Conservation (phyloP, 2,888 invertebrate genomes). For the Drosophila paramelanica region DNA sequence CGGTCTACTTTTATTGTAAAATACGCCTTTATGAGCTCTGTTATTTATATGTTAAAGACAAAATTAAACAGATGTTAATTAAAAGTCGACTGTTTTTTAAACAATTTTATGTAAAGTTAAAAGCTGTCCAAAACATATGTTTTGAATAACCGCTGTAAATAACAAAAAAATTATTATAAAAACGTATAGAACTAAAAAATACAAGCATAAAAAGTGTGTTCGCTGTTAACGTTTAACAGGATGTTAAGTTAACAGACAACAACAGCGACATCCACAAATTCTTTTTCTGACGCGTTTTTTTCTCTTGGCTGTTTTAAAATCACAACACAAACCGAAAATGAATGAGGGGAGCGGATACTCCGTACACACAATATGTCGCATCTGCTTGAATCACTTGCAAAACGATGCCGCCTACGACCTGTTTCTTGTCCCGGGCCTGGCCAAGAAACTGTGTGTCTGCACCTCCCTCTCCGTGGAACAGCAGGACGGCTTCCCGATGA, state of each 20-base stretch:
- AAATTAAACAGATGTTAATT: conserved; percentile 8
- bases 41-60: conserved; percentile 1
- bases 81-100: conserved; percentile 9
- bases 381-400: conserved; percentile 76
- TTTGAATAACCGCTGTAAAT: neutral
- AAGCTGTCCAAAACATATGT: neutral
- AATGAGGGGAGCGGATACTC: conserved; percentile 49
- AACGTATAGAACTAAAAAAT: neutral
- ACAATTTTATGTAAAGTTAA: neutral
- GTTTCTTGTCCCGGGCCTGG: conserved; percentile 77
- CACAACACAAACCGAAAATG: conserved; percentile 49
- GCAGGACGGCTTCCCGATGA: conserved; percentile 81
- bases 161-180: neutral
- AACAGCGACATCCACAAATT: conserved; percentile 18
- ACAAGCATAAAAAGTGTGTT: neutral
- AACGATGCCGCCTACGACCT: conserved; percentile 67
- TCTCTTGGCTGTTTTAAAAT: conserved; percentile 10
- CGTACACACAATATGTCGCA: conserved; percentile 81
- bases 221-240: conserved; percentile 13
- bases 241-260: conserved; percentile 36
- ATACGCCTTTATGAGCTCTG: neutral
- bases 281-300: conserved; percentile 44
- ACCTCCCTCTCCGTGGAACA: conserved; percentile 80
- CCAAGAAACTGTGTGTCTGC: conserved; percentile 79
- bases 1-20: neutral